Evolutionary conservation across 2,113 vertebrate species (phyloP), one percentile per base, ranked within the genome.

Genomic region (Paralichthys olivaceus): DNA sequence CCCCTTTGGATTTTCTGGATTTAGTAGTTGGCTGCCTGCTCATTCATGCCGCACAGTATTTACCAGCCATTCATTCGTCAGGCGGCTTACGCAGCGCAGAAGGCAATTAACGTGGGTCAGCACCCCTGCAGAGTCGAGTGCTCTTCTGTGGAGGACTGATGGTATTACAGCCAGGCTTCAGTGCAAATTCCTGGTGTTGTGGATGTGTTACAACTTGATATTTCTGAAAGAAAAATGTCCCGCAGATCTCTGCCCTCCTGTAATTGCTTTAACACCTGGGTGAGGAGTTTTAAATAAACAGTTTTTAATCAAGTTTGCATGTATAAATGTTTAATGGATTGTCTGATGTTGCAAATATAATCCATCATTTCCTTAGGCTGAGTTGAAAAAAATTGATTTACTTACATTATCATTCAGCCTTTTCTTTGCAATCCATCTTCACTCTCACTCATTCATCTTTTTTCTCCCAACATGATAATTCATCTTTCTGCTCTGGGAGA

Each of bases 71-170:
- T 83, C 45, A 79, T 22, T 73, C 32, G 32, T 75, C 37, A 71
- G 67, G 34, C 15, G 14, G 77, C 25, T 79, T 66, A 59, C 32
- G 54, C 26, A 37, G 23, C 26, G 62, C 84, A 69, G 40, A 32
- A 47, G 57, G 40, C 63, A 79, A 87, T 80, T 79, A 79, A 69
- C 19, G 37, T 17, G 45, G 77, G 70, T 80, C 62, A 62, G 76
- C 54, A 56, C 68, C 77, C 60, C 80, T 34, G 49, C 74, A 77
- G 68, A 72, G 59, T 77, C 56, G 53, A 81, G 73, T 72, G 25
- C 57, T 72, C 63, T 74, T 58, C 71, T 67, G 79, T 71, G 65
- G 69, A 75, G 29, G 72, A 85, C 82, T 74, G 69, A n/a, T 17
- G 32, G 65, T 45, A 72, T 73, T 84, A 81, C 72, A 81, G 12